Percentiles rank a stretch among this genome's conserved stretches.
These are phyloP conservation scores for Bombus difficillimus DNA, from an alignment of 1,140 invertebrate species.

Conservation along the genomic window DNA sequence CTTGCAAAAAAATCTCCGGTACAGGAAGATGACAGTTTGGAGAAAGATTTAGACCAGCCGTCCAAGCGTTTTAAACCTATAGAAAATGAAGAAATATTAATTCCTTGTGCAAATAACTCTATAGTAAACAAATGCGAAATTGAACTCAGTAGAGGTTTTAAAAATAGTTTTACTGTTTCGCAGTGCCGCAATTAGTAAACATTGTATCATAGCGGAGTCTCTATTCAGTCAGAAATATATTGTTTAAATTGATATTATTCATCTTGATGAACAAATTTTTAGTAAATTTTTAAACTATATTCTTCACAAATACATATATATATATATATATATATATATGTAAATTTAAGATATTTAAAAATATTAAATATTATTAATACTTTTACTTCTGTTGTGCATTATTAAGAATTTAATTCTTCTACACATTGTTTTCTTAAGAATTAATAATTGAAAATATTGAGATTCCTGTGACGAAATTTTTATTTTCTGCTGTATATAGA, in stretches of 20 bases:
- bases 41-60: conserved; percentile 1
- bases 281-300: neutral
- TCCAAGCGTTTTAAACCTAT: conserved; percentile 36
- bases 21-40: conserved; percentile 25
- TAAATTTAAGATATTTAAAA: neutral
- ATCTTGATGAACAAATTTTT: neutral
- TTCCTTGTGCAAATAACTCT: neutral
- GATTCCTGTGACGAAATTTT: neutral
- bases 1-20: neutral
- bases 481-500: neutral
- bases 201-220: neutral
- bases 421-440: neutral
- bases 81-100: neutral
- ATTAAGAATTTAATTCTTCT: neutral
- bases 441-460: neutral
- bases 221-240: neutral
- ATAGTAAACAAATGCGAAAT: neutral
- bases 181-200: conserved; percentile 21
- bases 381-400: neutral
- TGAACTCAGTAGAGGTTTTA: neutral
- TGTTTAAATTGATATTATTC: neutral
- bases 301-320: neutral
- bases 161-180: neutral
- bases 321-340: neutral
- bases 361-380: neutral